Percentiles rank a stretch among this genome's conserved stretches.
Evolutionary conservation across 2,797 vertebrate genomes (phyloP).

Genomic region (Poliocrania exsul): DNA sequence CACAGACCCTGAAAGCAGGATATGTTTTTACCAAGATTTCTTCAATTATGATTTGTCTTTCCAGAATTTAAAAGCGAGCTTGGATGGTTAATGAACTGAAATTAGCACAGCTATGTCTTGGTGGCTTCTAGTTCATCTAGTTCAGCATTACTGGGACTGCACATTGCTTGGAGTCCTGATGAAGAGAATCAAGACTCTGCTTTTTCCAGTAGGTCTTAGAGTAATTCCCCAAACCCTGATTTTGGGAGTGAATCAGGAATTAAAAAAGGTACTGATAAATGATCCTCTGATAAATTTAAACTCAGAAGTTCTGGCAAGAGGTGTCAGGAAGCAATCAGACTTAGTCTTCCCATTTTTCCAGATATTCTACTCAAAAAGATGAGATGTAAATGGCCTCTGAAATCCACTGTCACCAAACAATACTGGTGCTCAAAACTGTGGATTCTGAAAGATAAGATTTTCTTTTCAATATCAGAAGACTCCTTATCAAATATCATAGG

Average conservation of each 20-base stretch:
- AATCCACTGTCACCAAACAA: not conserved
- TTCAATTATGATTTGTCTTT: conserved; percentile 7
- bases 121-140: not conserved
- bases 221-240: not conserved
- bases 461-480: not conserved
- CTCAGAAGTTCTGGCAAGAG: not conserved
- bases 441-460: not conserved
- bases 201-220: not conserved
- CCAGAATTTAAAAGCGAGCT: not conserved
- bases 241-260: not conserved
- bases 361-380: not conserved
- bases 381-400: not conserved
- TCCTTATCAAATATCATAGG: not conserved
- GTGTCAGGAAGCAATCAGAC: not conserved
- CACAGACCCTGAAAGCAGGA: not conserved
- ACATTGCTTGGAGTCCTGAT: not conserved
- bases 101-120: not conserved
- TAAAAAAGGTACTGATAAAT: not conserved
- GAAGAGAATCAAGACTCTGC: not conserved
- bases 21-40: not conserved
- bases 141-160: not conserved
- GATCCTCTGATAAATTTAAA: not conserved
- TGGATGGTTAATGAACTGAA: conserved; percentile 5
- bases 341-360: not conserved
- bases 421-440: not conserved